These are phyloP conservation scores for Periophthalmus modestus DNA, from an alignment of 2,113 vertebrate species.

Conservation along the genomic window DNA sequence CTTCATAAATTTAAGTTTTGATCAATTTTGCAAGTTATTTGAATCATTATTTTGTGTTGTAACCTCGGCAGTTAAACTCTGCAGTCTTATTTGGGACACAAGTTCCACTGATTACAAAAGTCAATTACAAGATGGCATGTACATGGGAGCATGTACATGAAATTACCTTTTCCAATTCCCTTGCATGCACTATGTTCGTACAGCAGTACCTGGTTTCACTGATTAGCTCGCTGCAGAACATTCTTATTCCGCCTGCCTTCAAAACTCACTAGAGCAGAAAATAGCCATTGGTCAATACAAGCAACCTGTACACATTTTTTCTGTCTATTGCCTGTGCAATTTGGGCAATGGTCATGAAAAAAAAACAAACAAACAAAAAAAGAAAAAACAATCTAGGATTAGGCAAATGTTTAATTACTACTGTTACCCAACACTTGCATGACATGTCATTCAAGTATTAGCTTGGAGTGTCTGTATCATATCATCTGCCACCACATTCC, in stretches of 20 bases:
- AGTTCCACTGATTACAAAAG: background rate
- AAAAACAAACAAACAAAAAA: too few species aligned
- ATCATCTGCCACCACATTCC: conserved; percentile 39
- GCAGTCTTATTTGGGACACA: background rate
- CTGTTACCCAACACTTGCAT: conserved; percentile 33
- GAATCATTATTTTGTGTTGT: background rate
- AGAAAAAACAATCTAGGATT: background rate
- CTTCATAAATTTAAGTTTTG: too few species aligned
- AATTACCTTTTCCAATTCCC: background rate
- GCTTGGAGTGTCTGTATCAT: conserved; percentile 39
- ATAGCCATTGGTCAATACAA: conserved; percentile 23
- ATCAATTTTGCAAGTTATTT: background rate
- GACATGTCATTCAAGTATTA: conserved; percentile 44
- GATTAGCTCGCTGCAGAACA: conserved; percentile 18
- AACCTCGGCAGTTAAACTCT: background rate
- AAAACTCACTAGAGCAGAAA: conserved; percentile 34
- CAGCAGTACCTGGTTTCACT: conserved; percentile 5
- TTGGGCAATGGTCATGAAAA: background rate
- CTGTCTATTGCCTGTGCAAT: conserved; percentile 3
- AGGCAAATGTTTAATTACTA: background rate
- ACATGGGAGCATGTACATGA: background rate
- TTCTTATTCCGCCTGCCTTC: conserved; percentile 14
- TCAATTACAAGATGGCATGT: background rate
- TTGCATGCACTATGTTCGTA: conserved; percentile 8
- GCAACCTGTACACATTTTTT: conserved; percentile 17